Evolutionary conservation across 2,113 vertebrate species (phyloP).

Genomic region (Chloroceryle aenea): DNA sequence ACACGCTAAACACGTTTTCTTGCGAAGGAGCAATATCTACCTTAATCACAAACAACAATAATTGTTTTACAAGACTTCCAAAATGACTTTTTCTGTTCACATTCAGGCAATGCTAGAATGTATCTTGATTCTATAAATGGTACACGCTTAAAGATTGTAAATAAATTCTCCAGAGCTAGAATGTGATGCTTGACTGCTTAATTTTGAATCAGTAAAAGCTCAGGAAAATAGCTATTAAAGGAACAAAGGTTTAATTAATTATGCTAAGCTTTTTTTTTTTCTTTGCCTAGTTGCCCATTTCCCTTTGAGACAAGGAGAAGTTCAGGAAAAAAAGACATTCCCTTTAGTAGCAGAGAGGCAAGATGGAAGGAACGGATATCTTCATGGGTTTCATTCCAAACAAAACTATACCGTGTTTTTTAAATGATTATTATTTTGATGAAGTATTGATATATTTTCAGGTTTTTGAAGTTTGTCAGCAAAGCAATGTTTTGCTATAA

Average conservation of each 20-base stretch:
- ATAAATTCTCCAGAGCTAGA: background rate
- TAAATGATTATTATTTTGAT: background rate
- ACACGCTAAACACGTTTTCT: rapidly evolving
- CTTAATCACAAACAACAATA: background rate
- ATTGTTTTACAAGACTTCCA: background rate
- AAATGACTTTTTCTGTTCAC: no score
- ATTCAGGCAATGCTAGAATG: rapidly evolving
- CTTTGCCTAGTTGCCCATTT: background rate
- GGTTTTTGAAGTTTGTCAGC: conserved; percentile 6
- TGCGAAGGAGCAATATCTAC: background rate
- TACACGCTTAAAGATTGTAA: background rate
- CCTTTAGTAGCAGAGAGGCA: background rate
- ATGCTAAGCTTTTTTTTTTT: background rate
- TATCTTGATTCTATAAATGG: background rate
- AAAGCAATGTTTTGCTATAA: conserved; percentile 12
- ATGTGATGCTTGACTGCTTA: background rate
- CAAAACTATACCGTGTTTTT: background rate
- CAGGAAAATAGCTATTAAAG: background rate
- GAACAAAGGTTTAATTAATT: background rate
- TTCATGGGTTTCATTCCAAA: background rate
- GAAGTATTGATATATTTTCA: background rate
- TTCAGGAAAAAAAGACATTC: background rate
- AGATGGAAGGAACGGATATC: rapidly evolving
- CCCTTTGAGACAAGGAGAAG: background rate
- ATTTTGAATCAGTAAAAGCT: background rate